Evolutionary conservation across 1,140 invertebrate species (phyloP).

Genomic region (Drosophila parabipectinata): DNA sequence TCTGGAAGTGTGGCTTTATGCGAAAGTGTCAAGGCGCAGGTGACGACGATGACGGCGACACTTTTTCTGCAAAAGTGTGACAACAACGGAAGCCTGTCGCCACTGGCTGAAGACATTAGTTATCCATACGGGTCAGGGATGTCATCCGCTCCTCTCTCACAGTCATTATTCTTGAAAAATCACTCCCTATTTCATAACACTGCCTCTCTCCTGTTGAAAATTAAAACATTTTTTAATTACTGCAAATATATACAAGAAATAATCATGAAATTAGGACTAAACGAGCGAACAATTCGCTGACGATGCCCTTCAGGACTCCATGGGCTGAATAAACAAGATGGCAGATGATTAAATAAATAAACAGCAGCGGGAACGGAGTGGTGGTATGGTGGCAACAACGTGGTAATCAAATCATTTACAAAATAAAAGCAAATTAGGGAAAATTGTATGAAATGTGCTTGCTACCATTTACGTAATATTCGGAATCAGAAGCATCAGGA

Average conservation of each 20-base stretch:
- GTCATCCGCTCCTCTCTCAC: background rate
- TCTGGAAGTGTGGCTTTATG: constrained; percentile 58
- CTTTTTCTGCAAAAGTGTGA: constrained; percentile 44
- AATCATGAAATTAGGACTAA: constrained; percentile 62
- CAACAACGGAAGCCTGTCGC: constrained; percentile 34
- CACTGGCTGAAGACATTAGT: constrained; percentile 33
- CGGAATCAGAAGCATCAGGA: background rate
- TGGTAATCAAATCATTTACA: constrained; percentile 77
- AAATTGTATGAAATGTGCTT: constrained; percentile 68
- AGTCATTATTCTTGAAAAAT: background rate
- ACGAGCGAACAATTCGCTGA: constrained; percentile 24
- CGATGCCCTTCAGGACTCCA: constrained; percentile 14
- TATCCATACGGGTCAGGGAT: constrained; percentile 29
- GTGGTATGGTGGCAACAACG: constrained; percentile 34
- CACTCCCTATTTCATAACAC: background rate
- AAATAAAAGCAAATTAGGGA: constrained; percentile 74
- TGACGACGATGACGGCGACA: constrained; percentile 56
- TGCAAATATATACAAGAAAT: constrained; percentile 54
- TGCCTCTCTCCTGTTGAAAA: constrained; percentile 14
- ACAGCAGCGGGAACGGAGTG: constrained; percentile 12
- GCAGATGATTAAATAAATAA: constrained; percentile 42
- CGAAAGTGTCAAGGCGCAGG: constrained; percentile 75
- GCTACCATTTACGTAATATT: constrained; percentile 3
- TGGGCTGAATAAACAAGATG: constrained; percentile 28
- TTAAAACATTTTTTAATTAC: constrained; percentile 75